Conservation (phyloP, 2,113 vertebrate species). For the Bos indicus region DNA sequence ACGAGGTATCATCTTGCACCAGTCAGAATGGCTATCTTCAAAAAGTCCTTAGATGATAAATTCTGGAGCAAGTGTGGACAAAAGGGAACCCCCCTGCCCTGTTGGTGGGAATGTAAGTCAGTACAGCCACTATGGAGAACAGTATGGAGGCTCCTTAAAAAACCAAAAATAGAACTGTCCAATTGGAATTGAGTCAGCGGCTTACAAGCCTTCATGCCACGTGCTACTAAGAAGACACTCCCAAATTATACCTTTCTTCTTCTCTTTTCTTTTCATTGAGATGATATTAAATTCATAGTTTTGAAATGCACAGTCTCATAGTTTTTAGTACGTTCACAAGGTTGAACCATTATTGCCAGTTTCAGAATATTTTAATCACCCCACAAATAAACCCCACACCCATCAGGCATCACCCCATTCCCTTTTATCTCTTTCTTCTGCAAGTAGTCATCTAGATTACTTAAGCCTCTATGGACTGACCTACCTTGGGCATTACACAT, state of each 20-base stretch:
- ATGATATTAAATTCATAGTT: neutral
- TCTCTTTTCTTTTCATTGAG: neutral
- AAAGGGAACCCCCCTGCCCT: neutral
- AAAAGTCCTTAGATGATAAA: neutral
- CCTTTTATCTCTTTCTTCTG: neutral
- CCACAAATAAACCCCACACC: neutral
- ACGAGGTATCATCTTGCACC: neutral
- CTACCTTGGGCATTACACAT: neutral
- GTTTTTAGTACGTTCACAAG: neutral
- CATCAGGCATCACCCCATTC: neutral
- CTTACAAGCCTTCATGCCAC: neutral
- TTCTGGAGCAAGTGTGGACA: neutral
- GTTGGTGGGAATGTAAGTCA: neutral
- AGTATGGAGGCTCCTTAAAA: neutral
- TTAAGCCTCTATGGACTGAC: neutral
- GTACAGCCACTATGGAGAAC: neutral
- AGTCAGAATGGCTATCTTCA: neutral
- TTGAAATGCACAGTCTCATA: neutral
- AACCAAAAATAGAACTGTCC: neutral
- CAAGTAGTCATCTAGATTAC: neutral
- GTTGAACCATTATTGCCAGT: neutral
- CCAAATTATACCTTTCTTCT: neutral
- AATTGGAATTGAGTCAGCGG: neutral
- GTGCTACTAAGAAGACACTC: neutral
- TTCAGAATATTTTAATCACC: neutral